Conservation (phyloP, 2,113 vertebrate genomes). For the Myotis davidii region DNA sequence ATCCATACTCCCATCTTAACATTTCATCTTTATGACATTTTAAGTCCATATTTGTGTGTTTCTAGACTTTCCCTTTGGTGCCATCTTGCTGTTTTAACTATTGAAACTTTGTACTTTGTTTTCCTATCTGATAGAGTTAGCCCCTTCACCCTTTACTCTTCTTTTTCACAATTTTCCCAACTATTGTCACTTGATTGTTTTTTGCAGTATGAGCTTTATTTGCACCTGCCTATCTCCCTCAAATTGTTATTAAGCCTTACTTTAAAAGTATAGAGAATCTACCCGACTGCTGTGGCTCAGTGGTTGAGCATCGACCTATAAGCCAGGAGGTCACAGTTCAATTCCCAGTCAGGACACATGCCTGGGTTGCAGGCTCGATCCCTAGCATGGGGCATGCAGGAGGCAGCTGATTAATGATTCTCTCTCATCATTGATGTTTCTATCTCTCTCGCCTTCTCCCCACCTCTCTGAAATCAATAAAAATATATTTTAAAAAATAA, state of each 20-base stretch:
- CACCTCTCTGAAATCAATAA: no score
- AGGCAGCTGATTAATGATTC: no score
- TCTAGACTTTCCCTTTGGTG: background rate
- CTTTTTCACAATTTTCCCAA: background rate
- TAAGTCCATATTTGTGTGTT: background rate
- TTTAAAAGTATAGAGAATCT: background rate
- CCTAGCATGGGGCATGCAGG: no score
- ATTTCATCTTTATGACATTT: background rate
- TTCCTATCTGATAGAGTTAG: background rate
- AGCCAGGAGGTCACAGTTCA: no score
- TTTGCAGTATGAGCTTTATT: background rate
- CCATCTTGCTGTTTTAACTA: background rate
- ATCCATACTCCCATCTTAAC: background rate
- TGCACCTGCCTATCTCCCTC: background rate
- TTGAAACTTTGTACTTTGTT: background rate
- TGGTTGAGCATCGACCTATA: no score
- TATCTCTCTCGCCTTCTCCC: no score
- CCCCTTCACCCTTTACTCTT: background rate
- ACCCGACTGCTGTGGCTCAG: no score
- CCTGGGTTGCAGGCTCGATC: no score
- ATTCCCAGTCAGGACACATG: no score
- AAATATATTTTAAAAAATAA: no score
- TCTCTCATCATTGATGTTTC: no score
- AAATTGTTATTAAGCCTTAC: background rate
- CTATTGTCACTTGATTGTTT: background rate